Conservation (phyloP, 1,140 invertebrate species). For the Zaprionus vittiger region DNA sequence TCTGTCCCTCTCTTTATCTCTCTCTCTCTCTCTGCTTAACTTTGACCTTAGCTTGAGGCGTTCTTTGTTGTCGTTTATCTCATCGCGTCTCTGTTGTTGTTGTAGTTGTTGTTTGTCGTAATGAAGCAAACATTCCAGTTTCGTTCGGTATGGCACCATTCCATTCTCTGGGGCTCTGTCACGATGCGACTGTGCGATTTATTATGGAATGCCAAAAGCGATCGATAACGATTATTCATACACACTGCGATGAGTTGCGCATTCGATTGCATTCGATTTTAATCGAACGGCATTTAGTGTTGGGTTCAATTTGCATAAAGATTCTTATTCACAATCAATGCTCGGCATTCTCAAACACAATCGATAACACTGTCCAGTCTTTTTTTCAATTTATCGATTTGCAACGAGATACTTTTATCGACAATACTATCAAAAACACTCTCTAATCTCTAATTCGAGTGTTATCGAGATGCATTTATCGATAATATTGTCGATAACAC, state of each 20-base stretch:
- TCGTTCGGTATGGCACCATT: constrained; percentile 55
- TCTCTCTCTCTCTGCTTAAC: constrained; percentile 57
- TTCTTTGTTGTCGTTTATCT: constrained; percentile 65
- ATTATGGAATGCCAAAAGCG: constrained; percentile 56
- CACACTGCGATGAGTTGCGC: constrained; percentile 27
- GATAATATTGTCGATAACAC: no score
- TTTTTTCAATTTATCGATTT: not conserved
- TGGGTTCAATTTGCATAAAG: not conserved
- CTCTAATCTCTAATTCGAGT: not conserved
- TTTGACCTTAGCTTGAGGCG: constrained; percentile 79
- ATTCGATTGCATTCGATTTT: constrained; percentile 3
- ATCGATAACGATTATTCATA: constrained; percentile 55
- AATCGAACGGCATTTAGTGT: not conserved
- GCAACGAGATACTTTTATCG: not conserved
- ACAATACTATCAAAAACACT: not conserved
- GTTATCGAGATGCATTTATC: no score
- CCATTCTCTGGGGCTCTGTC: constrained; percentile 51
- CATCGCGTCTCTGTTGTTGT: constrained; percentile 28
- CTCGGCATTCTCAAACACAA: not conserved
- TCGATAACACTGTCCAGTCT: not conserved
- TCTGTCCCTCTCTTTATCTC: not conserved
- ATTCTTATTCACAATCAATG: not conserved
- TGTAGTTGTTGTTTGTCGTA: constrained; percentile 49
- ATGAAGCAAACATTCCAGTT: constrained; percentile 76
- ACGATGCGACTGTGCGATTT: constrained; percentile 52